Conservation (phyloP, 2,888 invertebrate genomes). For the Anthrax anthrax region DNA sequence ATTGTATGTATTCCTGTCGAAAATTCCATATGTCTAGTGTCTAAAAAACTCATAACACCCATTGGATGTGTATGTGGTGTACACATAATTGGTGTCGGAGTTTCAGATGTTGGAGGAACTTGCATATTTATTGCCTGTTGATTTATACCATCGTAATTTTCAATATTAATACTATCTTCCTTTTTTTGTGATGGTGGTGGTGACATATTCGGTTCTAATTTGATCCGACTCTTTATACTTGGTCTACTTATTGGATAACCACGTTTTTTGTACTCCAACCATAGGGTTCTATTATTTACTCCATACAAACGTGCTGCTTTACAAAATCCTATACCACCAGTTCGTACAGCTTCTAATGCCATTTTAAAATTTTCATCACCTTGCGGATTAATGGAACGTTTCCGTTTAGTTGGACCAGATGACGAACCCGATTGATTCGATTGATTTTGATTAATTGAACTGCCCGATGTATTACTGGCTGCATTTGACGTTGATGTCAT, state of each 20-base stretch:
- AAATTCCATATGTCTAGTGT: slow-evolving; percentile 56
- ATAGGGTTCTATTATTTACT: slow-evolving; percentile 70
- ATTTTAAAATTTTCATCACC: slow-evolving; percentile 69
- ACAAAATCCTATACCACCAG: slow-evolving; percentile 73
- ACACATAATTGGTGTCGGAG: slow-evolving; percentile 43
- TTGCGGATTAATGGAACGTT: slow-evolving; percentile 64
- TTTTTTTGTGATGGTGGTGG: slow-evolving; percentile 39
- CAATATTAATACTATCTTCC: slow-evolving; percentile 33
- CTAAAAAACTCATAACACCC: slow-evolving; percentile 54
- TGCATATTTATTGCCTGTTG: slow-evolving; percentile 34
- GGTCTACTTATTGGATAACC: slow-evolving; percentile 70
- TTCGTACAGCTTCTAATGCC: slow-evolving; percentile 67
- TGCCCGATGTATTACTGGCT: background rate
- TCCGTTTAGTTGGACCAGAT: slow-evolving; percentile 42
- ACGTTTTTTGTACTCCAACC: slow-evolving; percentile 73
- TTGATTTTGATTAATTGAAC: slow-evolving; percentile 8
- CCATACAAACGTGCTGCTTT: slow-evolving; percentile 73
- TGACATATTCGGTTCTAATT: slow-evolving; percentile 47
- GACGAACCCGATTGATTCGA: slow-evolving; percentile 16
- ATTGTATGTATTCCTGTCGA: slow-evolving; percentile 44
- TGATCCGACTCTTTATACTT: slow-evolving; percentile 61
- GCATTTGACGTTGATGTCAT: slow-evolving; percentile 12
- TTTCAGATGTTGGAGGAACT: slow-evolving; percentile 34
- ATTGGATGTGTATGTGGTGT: slow-evolving; percentile 47
- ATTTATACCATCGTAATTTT: slow-evolving; percentile 30